Evolutionary conservation across 2,113 vertebrate species (phyloP), one percentile per base, ranked within the genome.

Genomic region (Proterorhinus semilunaris): DNA sequence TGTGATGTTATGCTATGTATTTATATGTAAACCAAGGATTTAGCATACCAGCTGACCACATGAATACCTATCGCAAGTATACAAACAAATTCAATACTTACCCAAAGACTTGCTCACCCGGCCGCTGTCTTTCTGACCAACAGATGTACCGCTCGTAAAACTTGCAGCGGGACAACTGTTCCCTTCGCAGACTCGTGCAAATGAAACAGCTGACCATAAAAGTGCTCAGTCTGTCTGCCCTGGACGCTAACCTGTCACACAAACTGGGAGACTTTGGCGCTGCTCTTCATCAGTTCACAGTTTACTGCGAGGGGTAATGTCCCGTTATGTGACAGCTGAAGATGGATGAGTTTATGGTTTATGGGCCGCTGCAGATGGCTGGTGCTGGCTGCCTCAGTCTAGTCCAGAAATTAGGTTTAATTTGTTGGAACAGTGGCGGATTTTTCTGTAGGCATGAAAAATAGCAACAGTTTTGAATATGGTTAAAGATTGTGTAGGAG

Each of bases 181-280:
- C 76, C 63, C 72, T 36, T 43, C 43, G 83, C 78, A 88, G 72
- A 75, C 83, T 74, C 57, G 65, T 78, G 49, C 53, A 86, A 88
- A 83, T 75, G 64, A 85, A 86, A 87, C 86, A 76, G 81, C 83
- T 87, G 86, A 81, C 82, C 69, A 51, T 88, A 86, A 88, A 83
- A 85, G 67, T 62, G 68, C 49, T 15, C 17, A 51, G 71, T 83
- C 69, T 64, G 75, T 81, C 77, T 75, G 59, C 68, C 64, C 27
- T 42, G 82, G 77, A 84, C 78, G 50, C 76, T 53, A 66, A 65
- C 58, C 69, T 84, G 86, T 88, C 87, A 88, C 81, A 86, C 88
- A 87, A 86, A 88, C 27, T 88, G 80, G 65, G 59, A 65, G 61
- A 59, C 53, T 15, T 5, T 5, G 55, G 0, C 0, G n/a, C 72